phyloP scores from a whole-genome alignment of 2,888 invertebrate species.

The Cantharis nigra region DNA sequence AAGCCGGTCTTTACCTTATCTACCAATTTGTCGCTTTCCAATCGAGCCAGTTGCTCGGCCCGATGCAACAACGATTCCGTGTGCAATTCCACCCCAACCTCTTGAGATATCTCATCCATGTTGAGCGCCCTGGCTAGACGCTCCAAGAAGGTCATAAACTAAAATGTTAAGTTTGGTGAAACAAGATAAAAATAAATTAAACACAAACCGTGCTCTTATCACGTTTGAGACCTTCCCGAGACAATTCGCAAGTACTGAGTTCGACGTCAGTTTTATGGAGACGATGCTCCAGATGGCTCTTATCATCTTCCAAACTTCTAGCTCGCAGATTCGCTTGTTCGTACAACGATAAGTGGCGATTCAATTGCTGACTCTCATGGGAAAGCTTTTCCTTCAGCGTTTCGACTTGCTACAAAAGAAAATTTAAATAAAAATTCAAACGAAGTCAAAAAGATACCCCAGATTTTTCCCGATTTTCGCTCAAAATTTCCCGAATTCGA shows the following conservation, averaged over 20 bases:
- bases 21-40: conserved; percentile 81
- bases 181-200: neutral
- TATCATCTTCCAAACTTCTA: conserved; percentile 75
- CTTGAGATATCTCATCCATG: conserved; percentile 81
- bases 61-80: conserved; percentile 83
- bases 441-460: conserved; percentile 58
- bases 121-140: conserved; percentile 80
- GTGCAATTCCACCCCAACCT: conserved; percentile 80
- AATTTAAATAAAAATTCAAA: neutral
- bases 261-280: conserved; percentile 82
- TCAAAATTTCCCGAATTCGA: conserved; percentile 74
- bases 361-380: conserved; percentile 73
- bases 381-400: conserved; percentile 76
- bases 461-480: conserved; percentile 77
- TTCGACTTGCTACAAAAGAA: conserved; percentile 69
- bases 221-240: conserved; percentile 72
- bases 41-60: conserved; percentile 80
- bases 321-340: conserved; percentile 68
- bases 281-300: conserved; percentile 72
- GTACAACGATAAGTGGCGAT: conserved; percentile 67
- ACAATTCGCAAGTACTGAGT: conserved; percentile 71
- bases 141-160: conserved; percentile 84
- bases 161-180: conserved; percentile 36
- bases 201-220: conserved; percentile 71
- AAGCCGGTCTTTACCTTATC: conserved; percentile 70